These are phyloP conservation scores for Albula glossodonta DNA, from an alignment of 2,113 vertebrate genomes.

Conservation along the genomic window DNA sequence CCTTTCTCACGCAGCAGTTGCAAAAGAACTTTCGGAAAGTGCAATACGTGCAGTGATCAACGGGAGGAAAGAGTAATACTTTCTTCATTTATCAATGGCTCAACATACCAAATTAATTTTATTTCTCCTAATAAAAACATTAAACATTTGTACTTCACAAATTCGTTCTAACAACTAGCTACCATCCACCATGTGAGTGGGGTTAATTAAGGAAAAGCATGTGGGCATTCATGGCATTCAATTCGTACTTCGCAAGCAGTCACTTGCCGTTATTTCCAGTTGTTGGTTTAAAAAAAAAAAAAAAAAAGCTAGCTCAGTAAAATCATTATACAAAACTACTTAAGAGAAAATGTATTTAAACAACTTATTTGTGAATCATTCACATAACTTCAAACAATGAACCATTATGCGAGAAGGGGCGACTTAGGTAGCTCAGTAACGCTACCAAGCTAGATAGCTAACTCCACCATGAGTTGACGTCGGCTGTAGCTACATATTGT, in stretches of 20 bases:
- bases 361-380: neutral
- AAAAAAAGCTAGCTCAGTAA: neutral
- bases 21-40: neutral
- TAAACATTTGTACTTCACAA: too few relatives aligned
- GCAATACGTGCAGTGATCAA: neutral
- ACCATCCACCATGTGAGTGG: neutral
- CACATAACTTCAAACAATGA: neutral
- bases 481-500: too few relatives aligned
- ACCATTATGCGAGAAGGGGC: neutral
- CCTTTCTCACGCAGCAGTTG: neutral
- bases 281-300: too few relatives aligned
- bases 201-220: conserved; percentile 13
- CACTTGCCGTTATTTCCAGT: neutral
- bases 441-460: neutral
- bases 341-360: neutral
- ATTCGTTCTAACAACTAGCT: neutral
- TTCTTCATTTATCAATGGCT: neutral
- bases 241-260: neutral
- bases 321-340: neutral
- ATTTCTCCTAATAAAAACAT: too few relatives aligned
- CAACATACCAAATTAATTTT: neutral
- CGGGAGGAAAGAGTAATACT: neutral
- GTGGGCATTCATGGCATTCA: conserved; percentile 1
- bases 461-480: too few relatives aligned
- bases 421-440: neutral